Conservation (phyloP, 2,888 invertebrate species). For the Phaedon cochleariae region DNA sequence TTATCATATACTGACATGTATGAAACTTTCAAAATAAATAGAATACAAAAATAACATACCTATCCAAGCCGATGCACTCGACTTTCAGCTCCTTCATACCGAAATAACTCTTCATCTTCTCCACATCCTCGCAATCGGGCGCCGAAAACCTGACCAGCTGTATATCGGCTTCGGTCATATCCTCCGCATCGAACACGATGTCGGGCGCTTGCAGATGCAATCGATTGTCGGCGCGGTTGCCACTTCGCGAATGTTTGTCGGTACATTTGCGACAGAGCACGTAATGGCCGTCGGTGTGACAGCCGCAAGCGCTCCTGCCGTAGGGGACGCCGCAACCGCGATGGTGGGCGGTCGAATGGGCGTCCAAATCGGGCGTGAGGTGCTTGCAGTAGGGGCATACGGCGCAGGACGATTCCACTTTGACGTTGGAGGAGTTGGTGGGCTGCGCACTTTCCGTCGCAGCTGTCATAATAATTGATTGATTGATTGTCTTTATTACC, state of each 20-base stretch:
- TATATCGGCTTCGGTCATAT: slow-evolving; percentile 55
- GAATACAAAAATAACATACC: too few relatives aligned
- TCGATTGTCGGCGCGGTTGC: slow-evolving; percentile 38
- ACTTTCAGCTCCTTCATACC: slow-evolving; percentile 57
- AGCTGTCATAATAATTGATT: too few relatives aligned
- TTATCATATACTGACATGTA: too few relatives aligned
- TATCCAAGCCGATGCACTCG: slow-evolving; percentile 61
- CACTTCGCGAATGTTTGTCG: slow-evolving; percentile 57
- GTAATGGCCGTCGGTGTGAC: slow-evolving; percentile 61
- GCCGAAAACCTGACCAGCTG: slow-evolving; percentile 50
- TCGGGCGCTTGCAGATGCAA: slow-evolving; percentile 57
- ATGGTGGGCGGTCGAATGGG: slow-evolving; percentile 64
- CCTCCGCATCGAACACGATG: slow-evolving; percentile 58
- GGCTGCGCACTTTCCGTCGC: too few relatives aligned
- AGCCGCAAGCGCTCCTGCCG: slow-evolving; percentile 64
- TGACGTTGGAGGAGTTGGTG: slow-evolving; percentile 27
- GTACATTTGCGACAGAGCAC: slow-evolving; percentile 66
- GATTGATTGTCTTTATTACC: too few relatives aligned
- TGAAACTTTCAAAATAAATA: too few relatives aligned
- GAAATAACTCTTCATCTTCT: slow-evolving; percentile 54
- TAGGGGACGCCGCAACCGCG: slow-evolving; percentile 65
- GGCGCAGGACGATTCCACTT: slow-evolving; percentile 45
- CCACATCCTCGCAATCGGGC: slow-evolving; percentile 52
- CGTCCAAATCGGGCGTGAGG: slow-evolving; percentile 59
- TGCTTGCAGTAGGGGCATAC: slow-evolving; percentile 61